Evolutionary conservation across 1,140 invertebrate genomes (phyloP), one percentile per base, ranked within the genome.

Genomic region (Aphidius gifuensis): DNA sequence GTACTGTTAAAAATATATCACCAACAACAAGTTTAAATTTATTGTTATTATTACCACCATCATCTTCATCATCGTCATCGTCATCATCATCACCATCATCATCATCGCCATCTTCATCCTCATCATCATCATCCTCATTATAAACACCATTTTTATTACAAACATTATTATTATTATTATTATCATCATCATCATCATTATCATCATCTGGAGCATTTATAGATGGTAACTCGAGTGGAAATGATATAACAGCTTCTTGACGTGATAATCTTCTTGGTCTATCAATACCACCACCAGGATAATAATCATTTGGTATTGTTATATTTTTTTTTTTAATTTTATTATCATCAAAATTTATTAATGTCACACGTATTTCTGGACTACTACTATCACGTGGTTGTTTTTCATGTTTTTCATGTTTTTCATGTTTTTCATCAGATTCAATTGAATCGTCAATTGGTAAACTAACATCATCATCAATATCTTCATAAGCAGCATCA

Each of bases 1-100:
- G 91, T n/a, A 92, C 90, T 11, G 89, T 86, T 2, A 92, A 78
- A 71, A 91, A 93, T 58, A 92, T 91, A 69, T 92, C 90, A 23
- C 87, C 82, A 1, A 87, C 86, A 6, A 83, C 79, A 38, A 82
- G 75, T 61, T 74, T 69, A 9, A 64, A 61, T 44, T 71, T 75
- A 32, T 53, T 64, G 75, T 72, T 82, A 11, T 80, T 83, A 0
- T 66, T 68, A 0, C 68, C 68, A 39, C 76, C 68, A 11, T 81
- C 76, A 61, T 77, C 74, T 44, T 83, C 78, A 45, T 71, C 69
- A 21, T 69, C 68, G 5, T 67, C 65, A 8, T 70, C 60, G 47
- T 8, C 38, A n/a, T 61, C 50, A n/a, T 53, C 64, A 47, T 78
- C 61, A 64, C 76, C 55, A 69, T 79, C 70, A 66, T 80, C 68